A percentile compares a stretch with the other conserved stretches of the same genome.
Evolutionary conservation across 2,113 vertebrate genomes (phyloP).

Genomic region (Phalacrocorax aristotelis): DNA sequence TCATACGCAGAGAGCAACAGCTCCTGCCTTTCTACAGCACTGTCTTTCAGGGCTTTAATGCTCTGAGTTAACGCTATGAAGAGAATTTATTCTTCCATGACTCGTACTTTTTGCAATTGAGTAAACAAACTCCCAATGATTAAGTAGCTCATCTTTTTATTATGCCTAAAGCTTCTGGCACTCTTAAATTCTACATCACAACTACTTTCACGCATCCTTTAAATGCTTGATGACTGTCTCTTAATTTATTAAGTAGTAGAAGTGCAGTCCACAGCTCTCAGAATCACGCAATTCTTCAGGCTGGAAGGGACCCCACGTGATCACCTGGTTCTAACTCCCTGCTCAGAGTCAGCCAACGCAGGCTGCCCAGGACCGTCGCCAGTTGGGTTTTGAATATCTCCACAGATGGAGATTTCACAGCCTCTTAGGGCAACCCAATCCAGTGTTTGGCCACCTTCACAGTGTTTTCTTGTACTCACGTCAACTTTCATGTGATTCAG

Average conservation of each 20-base stretch:
- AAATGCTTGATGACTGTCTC: not conserved
- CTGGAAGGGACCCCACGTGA: not conserved
- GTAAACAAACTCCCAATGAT: not conserved
- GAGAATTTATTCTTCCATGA: not conserved
- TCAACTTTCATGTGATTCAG: not conserved
- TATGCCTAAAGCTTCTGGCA: not conserved
- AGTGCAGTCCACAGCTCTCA: not conserved
- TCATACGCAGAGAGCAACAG: not conserved
- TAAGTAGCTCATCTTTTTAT: not conserved
- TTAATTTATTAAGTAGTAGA: not conserved
- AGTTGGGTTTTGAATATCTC: not conserved
- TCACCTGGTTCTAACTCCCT: not conserved
- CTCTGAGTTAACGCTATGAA: not conserved
- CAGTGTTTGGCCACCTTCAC: not conserved
- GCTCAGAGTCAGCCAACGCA: not conserved
- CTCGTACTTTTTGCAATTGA: not conserved
- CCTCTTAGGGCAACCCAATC: not conserved
- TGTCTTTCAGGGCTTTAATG: not conserved
- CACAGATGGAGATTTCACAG: not conserved
- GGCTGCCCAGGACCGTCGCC: not conserved
- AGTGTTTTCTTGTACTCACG: not conserved
- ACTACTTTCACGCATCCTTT: not conserved
- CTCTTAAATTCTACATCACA: not conserved
- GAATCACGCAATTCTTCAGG: not conserved
- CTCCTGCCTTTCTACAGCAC: not conserved